Conservation (phyloP, 92 coral and sea anemone species). For the Ricordea florida region DNA sequence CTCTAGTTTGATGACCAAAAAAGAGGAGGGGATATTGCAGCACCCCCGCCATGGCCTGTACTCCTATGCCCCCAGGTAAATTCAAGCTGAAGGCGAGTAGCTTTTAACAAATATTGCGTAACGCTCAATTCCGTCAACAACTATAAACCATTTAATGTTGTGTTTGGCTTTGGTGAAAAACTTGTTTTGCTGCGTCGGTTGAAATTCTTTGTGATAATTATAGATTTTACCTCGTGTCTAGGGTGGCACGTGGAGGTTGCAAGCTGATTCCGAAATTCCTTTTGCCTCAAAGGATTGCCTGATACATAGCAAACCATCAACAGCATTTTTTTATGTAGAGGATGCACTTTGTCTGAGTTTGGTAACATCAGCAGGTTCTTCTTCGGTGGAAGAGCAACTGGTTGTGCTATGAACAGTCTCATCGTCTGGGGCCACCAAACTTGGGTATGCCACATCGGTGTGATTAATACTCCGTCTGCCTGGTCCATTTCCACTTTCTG, state of each 20-base stretch:
- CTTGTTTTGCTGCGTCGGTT: too few species aligned
- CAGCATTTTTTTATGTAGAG: neutral
- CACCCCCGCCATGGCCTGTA: too few species aligned
- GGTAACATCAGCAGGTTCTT: neutral
- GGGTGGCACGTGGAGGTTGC: conserved; percentile 36
- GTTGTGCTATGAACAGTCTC: conserved; percentile 5
- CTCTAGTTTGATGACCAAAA: too few species aligned
- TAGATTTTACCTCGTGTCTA: conserved; percentile 39
- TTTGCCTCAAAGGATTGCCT: conserved; percentile 29
- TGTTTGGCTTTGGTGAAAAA: too few species aligned
- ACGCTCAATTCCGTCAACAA: too few species aligned
- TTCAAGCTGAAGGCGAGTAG: too few species aligned
- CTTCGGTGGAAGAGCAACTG: conserved; percentile 16
- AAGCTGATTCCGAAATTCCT: conserved; percentile 55
- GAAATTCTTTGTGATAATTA: too few species aligned
- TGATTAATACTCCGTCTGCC: conserved; percentile 31
- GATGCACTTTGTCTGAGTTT: conserved; percentile 15
- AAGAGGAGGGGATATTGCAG: too few species aligned
- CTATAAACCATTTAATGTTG: too few species aligned
- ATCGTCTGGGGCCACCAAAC: conserved; percentile 45
- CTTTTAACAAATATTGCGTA: too few species aligned
- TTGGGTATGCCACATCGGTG: conserved; percentile 54
- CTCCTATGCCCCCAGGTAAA: too few species aligned
- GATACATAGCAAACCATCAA: conserved; percentile 49
- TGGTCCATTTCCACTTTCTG: conserved; percentile 25